Conservation (phyloP, 1,140 invertebrate genomes). For the Probaryconus sp. region DNA sequence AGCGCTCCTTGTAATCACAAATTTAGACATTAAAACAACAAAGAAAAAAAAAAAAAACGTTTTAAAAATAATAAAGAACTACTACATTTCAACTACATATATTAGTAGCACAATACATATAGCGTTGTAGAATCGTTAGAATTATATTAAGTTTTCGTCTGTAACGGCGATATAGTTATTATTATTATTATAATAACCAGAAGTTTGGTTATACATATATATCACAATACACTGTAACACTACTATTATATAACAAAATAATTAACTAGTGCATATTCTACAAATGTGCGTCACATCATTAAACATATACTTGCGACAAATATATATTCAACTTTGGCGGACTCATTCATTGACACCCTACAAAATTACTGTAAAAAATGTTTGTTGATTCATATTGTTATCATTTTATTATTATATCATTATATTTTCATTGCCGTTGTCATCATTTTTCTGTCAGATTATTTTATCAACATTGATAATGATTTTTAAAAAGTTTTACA, state of each 20-base stretch:
- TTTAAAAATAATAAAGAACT: conserved; percentile 66
- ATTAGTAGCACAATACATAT: conserved; percentile 71
- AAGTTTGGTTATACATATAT: conserved; percentile 73
- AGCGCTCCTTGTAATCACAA: conserved; percentile 65
- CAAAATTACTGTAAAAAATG: conserved; percentile 65
- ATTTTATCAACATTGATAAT: no score
- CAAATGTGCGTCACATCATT: conserved; percentile 78
- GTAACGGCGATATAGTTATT: conserved; percentile 70
- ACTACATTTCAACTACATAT: conserved; percentile 69
- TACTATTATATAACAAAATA: conserved; percentile 78
- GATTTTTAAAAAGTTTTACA: no score
- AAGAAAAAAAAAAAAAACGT: conserved; percentile 28
- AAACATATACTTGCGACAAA: conserved; percentile 77
- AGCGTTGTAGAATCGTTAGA: conserved; percentile 75
- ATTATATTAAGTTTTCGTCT: conserved; percentile 65
- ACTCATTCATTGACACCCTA: conserved; percentile 77
- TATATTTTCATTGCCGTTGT: no score
- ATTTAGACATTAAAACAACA: conserved; percentile 14
- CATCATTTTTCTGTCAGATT: no score
- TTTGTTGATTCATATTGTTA: neutral
- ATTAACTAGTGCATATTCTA: conserved; percentile 78
- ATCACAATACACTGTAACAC: conserved; percentile 78
- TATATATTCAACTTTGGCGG: conserved; percentile 75
- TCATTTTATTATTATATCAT: neutral
- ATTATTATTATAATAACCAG: conserved; percentile 65